Evolutionary conservation across 2,888 invertebrate genomes (phyloP).

Genomic region (Smittia aterrima): DNA sequence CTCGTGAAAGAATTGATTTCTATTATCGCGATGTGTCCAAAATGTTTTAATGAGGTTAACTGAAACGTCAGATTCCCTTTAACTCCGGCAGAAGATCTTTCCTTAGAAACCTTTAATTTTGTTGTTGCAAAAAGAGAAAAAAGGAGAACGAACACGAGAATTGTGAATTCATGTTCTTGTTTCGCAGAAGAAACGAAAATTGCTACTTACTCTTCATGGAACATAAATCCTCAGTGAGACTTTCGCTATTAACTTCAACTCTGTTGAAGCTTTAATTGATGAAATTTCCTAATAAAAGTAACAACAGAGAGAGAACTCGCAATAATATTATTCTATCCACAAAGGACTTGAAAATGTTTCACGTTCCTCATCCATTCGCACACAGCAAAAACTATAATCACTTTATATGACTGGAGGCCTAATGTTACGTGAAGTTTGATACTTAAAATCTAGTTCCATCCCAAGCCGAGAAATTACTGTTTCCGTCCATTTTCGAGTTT

Average conservation of each 20-base stretch:
- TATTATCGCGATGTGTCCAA: background rate
- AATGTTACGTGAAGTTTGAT: slow-evolving; percentile 38
- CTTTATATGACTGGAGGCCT: slow-evolving; percentile 34
- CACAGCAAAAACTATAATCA: slow-evolving; percentile 37
- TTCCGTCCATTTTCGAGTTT: background rate
- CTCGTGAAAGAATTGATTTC: background rate
- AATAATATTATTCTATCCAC: slow-evolving; percentile 41
- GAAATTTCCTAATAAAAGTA: slow-evolving; percentile 34
- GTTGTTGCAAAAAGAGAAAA: background rate
- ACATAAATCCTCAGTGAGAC: slow-evolving; percentile 16
- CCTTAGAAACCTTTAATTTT: slow-evolving; percentile 18
- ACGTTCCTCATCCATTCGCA: slow-evolving; percentile 26
- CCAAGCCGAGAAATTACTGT: slow-evolving; percentile 14
- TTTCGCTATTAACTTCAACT: background rate
- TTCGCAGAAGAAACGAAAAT: background rate
- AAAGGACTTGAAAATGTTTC: slow-evolving; percentile 37
- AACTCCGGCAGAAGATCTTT: background rate
- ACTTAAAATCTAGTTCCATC: slow-evolving; percentile 33
- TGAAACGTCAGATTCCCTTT: too few species aligned
- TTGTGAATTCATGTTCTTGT: slow-evolving; percentile 12
- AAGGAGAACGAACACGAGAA: background rate
- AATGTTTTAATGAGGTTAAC: too few species aligned
- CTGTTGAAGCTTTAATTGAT: slow-evolving; percentile 40
- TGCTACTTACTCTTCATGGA: slow-evolving; percentile 18
- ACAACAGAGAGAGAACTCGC: slow-evolving; percentile 13